These are phyloP conservation scores for Malurus elegans DNA, from an alignment of 2,113 vertebrate species.

Conservation along the genomic window DNA sequence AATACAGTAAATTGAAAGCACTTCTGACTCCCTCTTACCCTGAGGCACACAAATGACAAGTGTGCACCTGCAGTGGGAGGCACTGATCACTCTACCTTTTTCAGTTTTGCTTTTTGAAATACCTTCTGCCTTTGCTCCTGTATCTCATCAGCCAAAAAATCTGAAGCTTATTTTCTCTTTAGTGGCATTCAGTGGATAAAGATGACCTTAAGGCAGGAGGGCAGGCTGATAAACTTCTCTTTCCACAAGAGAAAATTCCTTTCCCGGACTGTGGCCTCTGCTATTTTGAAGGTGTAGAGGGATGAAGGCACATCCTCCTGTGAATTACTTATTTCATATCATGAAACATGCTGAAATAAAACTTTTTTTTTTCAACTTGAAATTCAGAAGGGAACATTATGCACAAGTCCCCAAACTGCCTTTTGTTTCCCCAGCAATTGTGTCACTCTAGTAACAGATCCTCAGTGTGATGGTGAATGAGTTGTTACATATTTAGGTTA, in stretches of 20 bases:
- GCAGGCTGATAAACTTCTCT: neutral
- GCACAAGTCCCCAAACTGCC: neutral
- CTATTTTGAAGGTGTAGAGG: neutral
- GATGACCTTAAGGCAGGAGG: neutral
- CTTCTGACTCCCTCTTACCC: neutral
- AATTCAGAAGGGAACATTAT: neutral
- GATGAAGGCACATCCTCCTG: neutral
- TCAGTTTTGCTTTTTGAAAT: neutral
- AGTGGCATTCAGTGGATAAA: neutral
- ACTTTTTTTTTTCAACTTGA: neutral
- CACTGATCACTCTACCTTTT: neutral
- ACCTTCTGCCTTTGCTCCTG: neutral
- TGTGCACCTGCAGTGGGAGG: neutral
- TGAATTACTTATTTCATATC: neutral
- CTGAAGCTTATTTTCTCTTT: neutral
- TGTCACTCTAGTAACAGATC: slow-evolving; percentile 3
- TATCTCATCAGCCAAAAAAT: neutral
- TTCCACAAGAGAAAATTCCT: neutral
- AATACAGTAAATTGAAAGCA: slow-evolving; percentile 1
- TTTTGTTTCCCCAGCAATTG: slow-evolving; percentile 4
- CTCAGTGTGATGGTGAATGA: neutral
- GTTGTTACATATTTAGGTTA: slow-evolving; percentile 31
- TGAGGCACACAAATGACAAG: neutral
- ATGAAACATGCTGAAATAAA: neutral
- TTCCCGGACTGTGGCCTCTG: neutral